Evolutionary conservation across 1,140 invertebrate genomes (phyloP).

Genomic region (Drosophila mauritiana): DNA sequence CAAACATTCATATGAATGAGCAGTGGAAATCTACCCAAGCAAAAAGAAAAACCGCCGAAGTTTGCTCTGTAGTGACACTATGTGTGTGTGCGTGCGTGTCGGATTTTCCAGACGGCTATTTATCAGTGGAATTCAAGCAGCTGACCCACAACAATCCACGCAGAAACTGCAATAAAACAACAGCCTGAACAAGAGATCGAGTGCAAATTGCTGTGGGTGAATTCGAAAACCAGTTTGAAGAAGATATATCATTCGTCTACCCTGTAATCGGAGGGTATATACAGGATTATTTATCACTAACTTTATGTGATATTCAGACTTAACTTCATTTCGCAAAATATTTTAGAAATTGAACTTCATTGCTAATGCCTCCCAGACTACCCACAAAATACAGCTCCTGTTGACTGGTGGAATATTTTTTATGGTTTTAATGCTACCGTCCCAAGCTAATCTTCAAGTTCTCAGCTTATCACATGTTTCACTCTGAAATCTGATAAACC

Average conservation of each 20-base stretch:
- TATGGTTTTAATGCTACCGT: conserved; percentile 17
- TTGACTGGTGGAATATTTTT: conserved; percentile 33
- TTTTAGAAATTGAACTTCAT: neutral
- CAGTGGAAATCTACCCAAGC: conserved; percentile 33
- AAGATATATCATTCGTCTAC: neutral
- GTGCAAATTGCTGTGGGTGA: conserved; percentile 52
- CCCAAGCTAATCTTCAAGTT: conserved; percentile 31
- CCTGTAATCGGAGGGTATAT: conserved; percentile 6
- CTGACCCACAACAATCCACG: conserved; percentile 40
- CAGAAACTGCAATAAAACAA: conserved; percentile 25
- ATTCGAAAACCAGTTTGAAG: conserved; percentile 36
- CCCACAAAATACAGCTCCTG: conserved; percentile 1
- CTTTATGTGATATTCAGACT: neutral
- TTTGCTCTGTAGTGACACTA: conserved; percentile 9
- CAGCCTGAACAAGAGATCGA: conserved; percentile 32
- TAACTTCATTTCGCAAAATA: neutral
- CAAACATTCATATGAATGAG: conserved; percentile 30
- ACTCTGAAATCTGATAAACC: conserved; percentile 47
- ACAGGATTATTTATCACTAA: no score
- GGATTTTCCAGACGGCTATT: conserved; percentile 17
- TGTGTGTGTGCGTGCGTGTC: conserved; percentile 1
- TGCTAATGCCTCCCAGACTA: neutral
- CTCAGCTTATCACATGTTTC: conserved; percentile 47
- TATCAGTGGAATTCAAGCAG: conserved; percentile 55
- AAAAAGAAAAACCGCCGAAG: conserved; percentile 11